A percentile compares a stretch with the other conserved stretches of the same genome.
phyloP scores from a whole-genome alignment of 2,797 vertebrate species.

The Distichodus sexfasciatus region DNA sequence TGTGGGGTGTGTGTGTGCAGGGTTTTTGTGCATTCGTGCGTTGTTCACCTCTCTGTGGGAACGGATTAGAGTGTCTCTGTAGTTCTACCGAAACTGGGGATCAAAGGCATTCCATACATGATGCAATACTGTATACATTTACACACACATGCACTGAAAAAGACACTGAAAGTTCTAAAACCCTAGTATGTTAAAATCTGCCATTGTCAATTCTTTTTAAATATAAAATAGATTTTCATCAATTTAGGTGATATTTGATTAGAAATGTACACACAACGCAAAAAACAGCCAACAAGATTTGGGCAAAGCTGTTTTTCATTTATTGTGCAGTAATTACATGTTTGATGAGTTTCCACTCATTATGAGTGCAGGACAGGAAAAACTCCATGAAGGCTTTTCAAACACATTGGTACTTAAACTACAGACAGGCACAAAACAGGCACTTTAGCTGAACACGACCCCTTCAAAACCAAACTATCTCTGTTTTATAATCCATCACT shows the following conservation, averaged over 20 bases:
- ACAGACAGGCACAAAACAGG: no score
- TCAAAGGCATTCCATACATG: not conserved
- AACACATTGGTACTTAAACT: no score
- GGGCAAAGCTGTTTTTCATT: slow-evolving; percentile 41
- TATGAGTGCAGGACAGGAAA: slow-evolving; percentile 29
- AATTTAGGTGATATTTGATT: no score
- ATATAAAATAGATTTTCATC: no score
- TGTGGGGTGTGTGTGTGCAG: no score
- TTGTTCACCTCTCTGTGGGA: not conserved
- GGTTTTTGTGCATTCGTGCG: not conserved
- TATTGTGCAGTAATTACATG: slow-evolving; percentile 55
- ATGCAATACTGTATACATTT: not conserved
- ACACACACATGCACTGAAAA: not conserved
- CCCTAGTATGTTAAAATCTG: not conserved
- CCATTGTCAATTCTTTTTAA: no score
- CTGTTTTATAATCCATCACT: no score
- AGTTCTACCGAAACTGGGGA: not conserved
- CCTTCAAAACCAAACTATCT: no score
- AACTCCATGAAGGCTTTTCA: no score
- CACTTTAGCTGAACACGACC: no score
- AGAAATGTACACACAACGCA: no score
- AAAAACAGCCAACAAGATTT: slow-evolving; percentile 6
- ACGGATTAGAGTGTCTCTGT: not conserved
- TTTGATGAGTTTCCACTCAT: slow-evolving; percentile 35
- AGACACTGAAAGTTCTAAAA: slow-evolving; percentile 26